Evolutionary conservation across 2,888 invertebrate species (phyloP), one percentile per base, ranked within the genome.

Genomic region (Dorcus parallelipipedus): DNA sequence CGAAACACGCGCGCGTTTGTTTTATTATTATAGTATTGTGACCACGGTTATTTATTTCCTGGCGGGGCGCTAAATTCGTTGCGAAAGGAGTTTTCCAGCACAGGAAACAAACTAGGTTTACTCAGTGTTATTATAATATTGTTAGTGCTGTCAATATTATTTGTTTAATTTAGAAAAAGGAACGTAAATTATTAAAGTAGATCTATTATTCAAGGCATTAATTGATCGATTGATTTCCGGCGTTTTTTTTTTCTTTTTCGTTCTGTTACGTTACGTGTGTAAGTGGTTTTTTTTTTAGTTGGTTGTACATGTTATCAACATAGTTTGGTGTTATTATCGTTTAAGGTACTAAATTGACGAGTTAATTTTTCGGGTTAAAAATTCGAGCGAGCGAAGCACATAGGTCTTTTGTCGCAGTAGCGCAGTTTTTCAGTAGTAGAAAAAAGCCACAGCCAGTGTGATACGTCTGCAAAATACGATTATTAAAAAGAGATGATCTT

Each of bases 81-180:
- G 26, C 26, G 7, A 33, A 33, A 33, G 26, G 26, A 33, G 26
- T 33, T 33, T 33, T 33, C 26, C 26, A 33, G 26, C 26, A 33
- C 26, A 33, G 26, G 26, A 33, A 33, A 33, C 26, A 33, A 33
- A 33, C 26, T 52, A 10, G 42, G 47, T 54, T 58, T 63, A 59
- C 59, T 62, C 57, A 61, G 59, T 64, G 59, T 62, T 64, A 62
- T 40, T 39, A 50, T 56, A 49, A 39, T 58, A 53, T 60, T 59
- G 64, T 61, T 63, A 64, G 63, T 64, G 60, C 61, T 65, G 62
- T 65, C 63, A 58, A 64, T 56, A 56, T 62, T 59, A 64, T 64
- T 42, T 33, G 54, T 59, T 58, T 60, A 61, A 58, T 60, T 63
- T 59, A 63, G 60, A 57, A 63, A 60, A 56, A 63, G 60, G 59